phyloP scores from a whole-genome alignment of 2,113 vertebrate genomes.

The Dendrocopos noguchii region DNA sequence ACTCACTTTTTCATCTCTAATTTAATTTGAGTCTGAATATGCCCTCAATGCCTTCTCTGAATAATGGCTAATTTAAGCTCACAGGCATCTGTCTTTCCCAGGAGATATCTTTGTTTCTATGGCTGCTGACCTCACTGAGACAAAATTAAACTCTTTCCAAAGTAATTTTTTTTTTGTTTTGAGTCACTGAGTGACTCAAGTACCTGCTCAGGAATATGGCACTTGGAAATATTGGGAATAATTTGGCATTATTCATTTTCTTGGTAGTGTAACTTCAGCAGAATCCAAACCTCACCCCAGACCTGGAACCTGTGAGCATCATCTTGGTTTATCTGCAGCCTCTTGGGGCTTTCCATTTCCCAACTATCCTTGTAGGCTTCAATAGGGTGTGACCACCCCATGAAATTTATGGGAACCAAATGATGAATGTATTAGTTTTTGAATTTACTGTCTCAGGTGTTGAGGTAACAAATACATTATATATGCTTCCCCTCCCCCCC shows the following conservation, averaged over 20 bases:
- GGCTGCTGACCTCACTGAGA: not conserved
- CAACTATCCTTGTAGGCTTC: not conserved
- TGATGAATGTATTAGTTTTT: not conserved
- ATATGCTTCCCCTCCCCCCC: not conserved
- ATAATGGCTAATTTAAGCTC: not conserved
- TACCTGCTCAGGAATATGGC: not conserved
- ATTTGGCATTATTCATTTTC: not conserved
- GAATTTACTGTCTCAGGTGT: not conserved
- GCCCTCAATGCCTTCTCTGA: not conserved
- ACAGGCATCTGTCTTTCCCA: not conserved
- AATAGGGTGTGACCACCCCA: not conserved
- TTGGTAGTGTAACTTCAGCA: not conserved
- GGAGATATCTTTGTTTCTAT: not conserved
- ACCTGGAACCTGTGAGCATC: not conserved
- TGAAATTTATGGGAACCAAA: not conserved
- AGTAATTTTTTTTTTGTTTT: too few relatives aligned
- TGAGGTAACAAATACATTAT: not conserved
- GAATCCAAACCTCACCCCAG: not conserved
- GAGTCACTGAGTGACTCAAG: not conserved
- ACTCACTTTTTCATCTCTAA: not conserved
- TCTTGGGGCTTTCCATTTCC: not conserved
- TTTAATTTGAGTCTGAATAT: not conserved
- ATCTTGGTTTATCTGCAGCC: not conserved
- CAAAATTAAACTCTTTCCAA: not conserved
- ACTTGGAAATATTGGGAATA: not conserved